Conservation (phyloP, 2,113 vertebrate genomes). For the Apteryx owenii region DNA sequence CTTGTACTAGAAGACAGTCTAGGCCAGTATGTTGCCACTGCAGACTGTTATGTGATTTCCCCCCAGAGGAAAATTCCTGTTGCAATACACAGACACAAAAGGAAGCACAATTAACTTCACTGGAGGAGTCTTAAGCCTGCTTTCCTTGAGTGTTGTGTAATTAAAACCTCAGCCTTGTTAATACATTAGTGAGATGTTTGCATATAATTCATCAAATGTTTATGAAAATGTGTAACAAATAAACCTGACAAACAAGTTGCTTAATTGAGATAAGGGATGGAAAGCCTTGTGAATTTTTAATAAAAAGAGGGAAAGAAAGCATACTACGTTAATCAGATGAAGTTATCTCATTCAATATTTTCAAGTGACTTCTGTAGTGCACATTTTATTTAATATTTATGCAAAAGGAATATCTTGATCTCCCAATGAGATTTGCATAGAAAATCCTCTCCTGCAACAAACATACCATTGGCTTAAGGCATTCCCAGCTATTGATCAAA, state of each 20-base stretch:
- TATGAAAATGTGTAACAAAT: constrained; percentile 71
- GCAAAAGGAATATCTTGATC: background rate
- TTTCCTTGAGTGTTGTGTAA: constrained; percentile 40
- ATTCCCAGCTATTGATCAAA: background rate
- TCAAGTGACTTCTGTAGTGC: background rate
- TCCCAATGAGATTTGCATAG: background rate
- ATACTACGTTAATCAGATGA: constrained; percentile 19
- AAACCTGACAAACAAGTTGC: constrained; percentile 63
- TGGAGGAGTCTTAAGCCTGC: background rate
- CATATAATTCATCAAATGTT: constrained; percentile 76
- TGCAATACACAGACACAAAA: background rate
- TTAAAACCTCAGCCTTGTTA: constrained; percentile 59
- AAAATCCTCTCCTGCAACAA: background rate
- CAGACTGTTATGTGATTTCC: background rate
- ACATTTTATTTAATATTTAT: background rate
- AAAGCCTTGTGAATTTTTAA: constrained; percentile 76
- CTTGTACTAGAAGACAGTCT: background rate
- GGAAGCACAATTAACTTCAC: constrained; percentile 6
- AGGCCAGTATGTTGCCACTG: background rate
- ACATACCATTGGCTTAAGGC: background rate
- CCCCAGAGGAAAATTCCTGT: background rate
- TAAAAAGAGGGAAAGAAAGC: constrained; percentile 53
- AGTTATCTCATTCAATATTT: constrained; percentile 48
- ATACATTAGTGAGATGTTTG: constrained; percentile 62
- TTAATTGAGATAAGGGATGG: constrained; percentile 67